These are phyloP conservation scores for Aphidius colemani DNA, from an alignment of 2,888 invertebrate species.

Conservation along the genomic window DNA sequence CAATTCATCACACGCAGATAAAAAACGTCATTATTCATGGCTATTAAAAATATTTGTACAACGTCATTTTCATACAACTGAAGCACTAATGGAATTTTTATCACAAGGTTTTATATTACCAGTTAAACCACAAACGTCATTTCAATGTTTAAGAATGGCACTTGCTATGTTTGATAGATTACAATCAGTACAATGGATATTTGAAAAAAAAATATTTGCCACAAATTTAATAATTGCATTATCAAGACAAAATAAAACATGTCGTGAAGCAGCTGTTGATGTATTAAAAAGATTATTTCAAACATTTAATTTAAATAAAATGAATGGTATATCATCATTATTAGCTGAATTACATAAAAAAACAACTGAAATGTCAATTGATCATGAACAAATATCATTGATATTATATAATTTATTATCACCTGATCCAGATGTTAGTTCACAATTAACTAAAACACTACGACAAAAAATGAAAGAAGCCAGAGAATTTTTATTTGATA, in stretches of 20 bases:
- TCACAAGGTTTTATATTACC: slow-evolving; percentile 52
- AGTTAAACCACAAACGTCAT: slow-evolving; percentile 45
- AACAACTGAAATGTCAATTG: slow-evolving; percentile 68
- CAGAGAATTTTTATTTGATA: slow-evolving; percentile 46
- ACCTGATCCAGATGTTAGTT: slow-evolving; percentile 61
- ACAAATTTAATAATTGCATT: slow-evolving; percentile 66
- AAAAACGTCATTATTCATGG: slow-evolving; percentile 49
- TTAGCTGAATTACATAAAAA: slow-evolving; percentile 62
- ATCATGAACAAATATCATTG: slow-evolving; percentile 70
- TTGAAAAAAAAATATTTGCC: slow-evolving; percentile 53
- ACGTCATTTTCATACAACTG: slow-evolving; percentile 47
- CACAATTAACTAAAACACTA: slow-evolving; percentile 40
- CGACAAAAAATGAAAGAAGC: slow-evolving; percentile 42
- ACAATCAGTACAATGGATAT: slow-evolving; percentile 48
- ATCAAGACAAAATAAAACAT: slow-evolving; percentile 62
- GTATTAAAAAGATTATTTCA: slow-evolving; percentile 61
- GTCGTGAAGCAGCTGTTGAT: slow-evolving; percentile 65
- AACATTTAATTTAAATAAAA: slow-evolving; percentile 54
- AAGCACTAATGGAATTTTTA: slow-evolving; percentile 48
- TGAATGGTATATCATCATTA: slow-evolving; percentile 50
- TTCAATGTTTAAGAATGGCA: slow-evolving; percentile 51
- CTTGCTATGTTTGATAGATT: slow-evolving; percentile 55
- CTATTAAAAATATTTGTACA: slow-evolving; percentile 55
- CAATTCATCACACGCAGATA: slow-evolving; percentile 14
- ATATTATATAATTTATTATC: slow-evolving; percentile 68